Base-by-base conservation (phyloP, 2,797 vertebrate species). In the Lagodon rhomboides region DNA sequence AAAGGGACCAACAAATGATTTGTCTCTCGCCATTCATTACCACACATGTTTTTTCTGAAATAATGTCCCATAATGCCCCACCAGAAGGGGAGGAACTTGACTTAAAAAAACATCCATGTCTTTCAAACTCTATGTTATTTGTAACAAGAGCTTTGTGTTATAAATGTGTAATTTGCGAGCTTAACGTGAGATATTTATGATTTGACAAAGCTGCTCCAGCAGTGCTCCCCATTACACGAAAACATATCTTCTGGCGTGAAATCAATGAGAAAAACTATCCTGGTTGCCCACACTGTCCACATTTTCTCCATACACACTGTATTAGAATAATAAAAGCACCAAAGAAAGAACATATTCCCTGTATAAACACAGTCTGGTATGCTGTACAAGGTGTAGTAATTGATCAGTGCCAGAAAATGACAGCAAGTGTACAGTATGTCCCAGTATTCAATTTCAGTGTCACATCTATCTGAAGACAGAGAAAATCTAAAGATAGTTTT, bases 341-440 rank as follows among this genome's bases (percentile, higher is more conserved):
- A 11, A 54, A 20, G 3, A 43, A 55, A 43, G 20, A n/a, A 38
- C 7, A 61, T 59, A 25, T 66, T 34, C 44, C 15, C 49, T 65
- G 18, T 23, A 49, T 60, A 23, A 74, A 62, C 27, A 20, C 47
- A 44, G 4, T n/a, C 17, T 54, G 3, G 15, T 25, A 7, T 56
- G 12, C 50, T 66, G 73, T 27, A 47, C 9, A 34, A 47, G 68
- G 46, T 47, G 34, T 34, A 18, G 41, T 59, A 56, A 80, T 10
- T 80, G 47, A 75, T 73, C 54, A 30, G 27, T 20, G 20, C 4
- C 49, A 46, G 51, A 59, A 55, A 73, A 63, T 60, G 13, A 67
- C 34, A 79, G 25, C 11, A 47, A 76, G 65, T 55, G 27, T 30
- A 7, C 5, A 34, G 30, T 34, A 47, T 23, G 12, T 54, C 30